These are phyloP conservation scores for Bembecia ichneumoniformis DNA, from an alignment of 2,888 invertebrate species.

Conservation along the genomic window DNA sequence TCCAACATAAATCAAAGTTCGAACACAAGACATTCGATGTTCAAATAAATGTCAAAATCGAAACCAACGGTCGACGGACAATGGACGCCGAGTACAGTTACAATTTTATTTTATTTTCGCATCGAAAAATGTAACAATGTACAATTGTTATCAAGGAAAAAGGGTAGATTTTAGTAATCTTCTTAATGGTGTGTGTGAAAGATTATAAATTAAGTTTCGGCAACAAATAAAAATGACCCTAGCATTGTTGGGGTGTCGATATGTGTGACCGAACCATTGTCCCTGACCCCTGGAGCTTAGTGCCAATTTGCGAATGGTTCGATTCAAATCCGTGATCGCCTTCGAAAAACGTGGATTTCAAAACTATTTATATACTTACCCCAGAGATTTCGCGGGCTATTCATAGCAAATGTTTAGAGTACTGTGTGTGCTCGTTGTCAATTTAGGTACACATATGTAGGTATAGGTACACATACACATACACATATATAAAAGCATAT, in stretches of 20 bases:
- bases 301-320: constrained; percentile 61
- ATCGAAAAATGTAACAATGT: constrained; percentile 62
- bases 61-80: constrained; percentile 53
- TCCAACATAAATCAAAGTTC: constrained; percentile 64
- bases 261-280: constrained; percentile 69
- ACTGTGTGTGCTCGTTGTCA: too few species aligned
- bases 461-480: too few species aligned
- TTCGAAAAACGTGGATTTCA: constrained; percentile 33
- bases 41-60: constrained; percentile 62
- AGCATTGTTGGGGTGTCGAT: constrained; percentile 68
- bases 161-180: constrained; percentile 71
- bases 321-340: constrained; percentile 50
- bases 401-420: too few species aligned
- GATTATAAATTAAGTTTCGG: constrained; percentile 74
- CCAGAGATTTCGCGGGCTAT: too few species aligned
- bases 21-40: constrained; percentile 49
- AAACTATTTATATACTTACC: constrained; percentile 22
- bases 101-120: constrained; percentile 55
- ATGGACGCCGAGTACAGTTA: constrained; percentile 45
- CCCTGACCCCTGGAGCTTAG: constrained; percentile 61
- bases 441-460: too few species aligned
- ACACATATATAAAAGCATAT: too few species aligned
- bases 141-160: constrained; percentile 66
- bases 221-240: constrained; percentile 73
- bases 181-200: constrained; percentile 72